These are phyloP conservation scores for Aphis gossypii DNA, from an alignment of 1,140 invertebrate genomes.

Conservation along the genomic window DNA sequence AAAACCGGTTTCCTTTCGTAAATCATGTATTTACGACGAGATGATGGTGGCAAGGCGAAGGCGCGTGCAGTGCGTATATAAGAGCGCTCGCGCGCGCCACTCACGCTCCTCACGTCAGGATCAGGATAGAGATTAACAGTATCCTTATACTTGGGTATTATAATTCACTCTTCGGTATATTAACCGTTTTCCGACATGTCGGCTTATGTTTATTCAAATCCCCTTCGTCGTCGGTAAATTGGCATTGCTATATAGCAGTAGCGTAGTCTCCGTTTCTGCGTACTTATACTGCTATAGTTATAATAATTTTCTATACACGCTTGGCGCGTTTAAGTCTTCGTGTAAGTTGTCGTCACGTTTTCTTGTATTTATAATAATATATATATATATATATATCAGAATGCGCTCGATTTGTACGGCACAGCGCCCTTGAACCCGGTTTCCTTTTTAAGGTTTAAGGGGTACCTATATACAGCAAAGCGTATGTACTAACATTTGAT, in stretches of 20 bases:
- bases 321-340: neutral
- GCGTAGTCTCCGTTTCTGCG: neutral
- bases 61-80: neutral
- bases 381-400: neutral
- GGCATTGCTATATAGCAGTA: neutral
- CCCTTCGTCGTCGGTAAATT: neutral
- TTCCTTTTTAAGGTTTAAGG: neutral
- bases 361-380: too few species aligned
- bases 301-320: neutral
- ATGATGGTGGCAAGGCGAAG: neutral
- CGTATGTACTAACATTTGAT: neutral
- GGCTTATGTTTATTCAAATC: neutral
- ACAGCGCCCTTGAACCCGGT: neutral
- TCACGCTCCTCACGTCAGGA: constrained; percentile 27
- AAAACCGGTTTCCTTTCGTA: constrained; percentile 44
- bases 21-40: neutral
- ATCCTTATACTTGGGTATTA: neutral
- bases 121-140: constrained; percentile 24
- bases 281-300: neutral
- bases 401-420: too few species aligned
- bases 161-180: neutral
- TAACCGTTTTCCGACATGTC: constrained; percentile 22
- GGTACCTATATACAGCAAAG: neutral
- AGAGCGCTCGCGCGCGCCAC: neutral
- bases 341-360: constrained; percentile 18